phyloP scores from a whole-genome alignment of 2,888 invertebrate genomes.

The Caenorhabditis sp. region DNA sequence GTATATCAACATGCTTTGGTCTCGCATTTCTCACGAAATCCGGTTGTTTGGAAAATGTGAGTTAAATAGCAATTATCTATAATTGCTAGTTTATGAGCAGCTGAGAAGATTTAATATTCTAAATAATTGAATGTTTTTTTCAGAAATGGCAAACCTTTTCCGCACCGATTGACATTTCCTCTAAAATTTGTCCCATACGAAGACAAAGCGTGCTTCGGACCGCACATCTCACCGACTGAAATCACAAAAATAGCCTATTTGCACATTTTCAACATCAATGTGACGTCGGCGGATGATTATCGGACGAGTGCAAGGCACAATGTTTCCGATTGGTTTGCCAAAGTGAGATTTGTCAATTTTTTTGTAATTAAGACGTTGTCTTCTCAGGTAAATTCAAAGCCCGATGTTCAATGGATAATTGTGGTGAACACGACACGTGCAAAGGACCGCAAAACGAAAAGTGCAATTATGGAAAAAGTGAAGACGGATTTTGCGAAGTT shows the following conservation, averaged over 20 bases:
- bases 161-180: slow-evolving; percentile 69
- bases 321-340: slow-evolving; percentile 81
- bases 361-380: not conserved
- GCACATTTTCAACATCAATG: slow-evolving; percentile 78
- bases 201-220: slow-evolving; percentile 69
- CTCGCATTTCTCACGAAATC: slow-evolving; percentile 67
- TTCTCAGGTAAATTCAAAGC: slow-evolving; percentile 61
- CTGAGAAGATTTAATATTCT: too few species aligned
- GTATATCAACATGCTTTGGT: slow-evolving; percentile 71
- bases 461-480: slow-evolving; percentile 76
- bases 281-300: slow-evolving; percentile 78
- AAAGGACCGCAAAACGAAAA: slow-evolving; percentile 78
- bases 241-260: slow-evolving; percentile 73
- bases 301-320: slow-evolving; percentile 75
- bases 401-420: slow-evolving; percentile 79
- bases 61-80: too few species aligned
- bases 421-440: slow-evolving; percentile 77
- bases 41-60: slow-evolving; percentile 64
- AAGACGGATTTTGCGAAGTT: slow-evolving; percentile 60
- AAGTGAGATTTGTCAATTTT: slow-evolving; percentile 16
- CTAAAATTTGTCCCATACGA: slow-evolving; percentile 75
- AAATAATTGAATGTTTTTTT: too few species aligned
- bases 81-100: too few species aligned
- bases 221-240: slow-evolving; percentile 58
- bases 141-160: slow-evolving; percentile 66